Evolutionary conservation across 2,797 vertebrate genomes (phyloP), one percentile per base, ranked within the genome.

Genomic region (Macropodus opercularis): DNA sequence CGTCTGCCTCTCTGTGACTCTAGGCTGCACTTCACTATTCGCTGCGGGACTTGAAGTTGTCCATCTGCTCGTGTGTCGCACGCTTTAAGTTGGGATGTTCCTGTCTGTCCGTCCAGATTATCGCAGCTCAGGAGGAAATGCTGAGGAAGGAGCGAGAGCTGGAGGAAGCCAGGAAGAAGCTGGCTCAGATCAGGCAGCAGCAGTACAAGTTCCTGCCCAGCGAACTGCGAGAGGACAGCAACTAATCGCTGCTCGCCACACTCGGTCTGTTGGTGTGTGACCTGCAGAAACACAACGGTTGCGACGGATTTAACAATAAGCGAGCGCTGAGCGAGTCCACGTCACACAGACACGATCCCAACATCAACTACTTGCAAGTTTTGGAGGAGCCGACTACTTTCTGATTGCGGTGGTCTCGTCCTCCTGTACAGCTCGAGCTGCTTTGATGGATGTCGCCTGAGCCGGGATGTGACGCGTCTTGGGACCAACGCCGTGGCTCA

Each of bases 101-200:
- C 10, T 13, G 9, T 59, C 18, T 14, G 2, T 49, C 29, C 53
- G 38, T 67, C 3, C 67, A 99, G 97, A 99, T 99, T 77, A 98
- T 99, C 2, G 98, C 98, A 0, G 98, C 98, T 19, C 98, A 99
- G 84, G 98, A 99, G 76, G 98, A 99, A 88, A 99, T 99, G 98
- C 89, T 99, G 59, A 94, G 96, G 83, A 99, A 99, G 75, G 98
- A 99, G 52, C 85, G 96, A 46, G 98, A 99, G 79, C 87, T 99
- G 80, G 97, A 99, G 80, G 98, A 99, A 84, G 98, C 98, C 7
- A 91, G 98, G 69, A 99, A 96, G 87, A 99, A 98, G 44, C 90
- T 99, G 80, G 96, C 97, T 65, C 97, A 98, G 88, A 99, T 99
- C 80, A 93, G 98, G 62, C 97, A 99, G 86, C 98, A 99, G 85